Base-by-base conservation (phyloP, 2,888 invertebrate species). In the Brachyptera risi region DNA sequence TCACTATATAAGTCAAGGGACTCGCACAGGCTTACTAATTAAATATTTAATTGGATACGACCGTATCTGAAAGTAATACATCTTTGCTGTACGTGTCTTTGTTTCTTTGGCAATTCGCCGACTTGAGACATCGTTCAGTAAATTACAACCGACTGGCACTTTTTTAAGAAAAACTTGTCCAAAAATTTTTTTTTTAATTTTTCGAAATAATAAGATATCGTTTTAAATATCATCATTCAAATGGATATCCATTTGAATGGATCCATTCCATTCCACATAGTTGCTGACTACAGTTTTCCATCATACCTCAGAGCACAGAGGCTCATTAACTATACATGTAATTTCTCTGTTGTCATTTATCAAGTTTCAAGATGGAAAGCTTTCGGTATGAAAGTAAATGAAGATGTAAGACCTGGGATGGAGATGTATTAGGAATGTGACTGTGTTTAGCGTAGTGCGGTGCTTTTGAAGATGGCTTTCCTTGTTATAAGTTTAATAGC, bases 1-100 rank as follows among this genome's bases (percentile, higher is more conserved):
- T 35, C 54, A 31, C 37, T 54, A n/a, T n/a, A n/a, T n/a, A 54
- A 54, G 54, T 54, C 37, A 54, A 17, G 37, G 54, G 54, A 7
- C 5, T 31, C 47, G 37, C 54, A 50, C 37, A 23, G 27, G 49
- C n/a, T 51, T 54, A 54, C 54, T 54, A 54, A 54, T 54, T 54
- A 54, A 54, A 54, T 54, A 54, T 54, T 54, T 54, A 54, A 54
- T 54, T 54, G 54, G 35, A 7, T 54, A 21, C 35, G 35, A 17
- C 37, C 19, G 54, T 54, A 54, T 54, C 54, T 54, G 35, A 15
- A 31, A 21, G 54, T 37, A 19, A 54, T 54, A 37, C 54, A 54
- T 54, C 54, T 54, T 54, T 13, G 54, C 17, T 15, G 54, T 54
- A 54, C 54, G 54, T 54, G 54, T 54, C 54, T 19, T 19, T 11